These are phyloP conservation scores for Eristalinus aeneus DNA, from an alignment of 2,888 invertebrate species.

Conservation along the genomic window DNA sequence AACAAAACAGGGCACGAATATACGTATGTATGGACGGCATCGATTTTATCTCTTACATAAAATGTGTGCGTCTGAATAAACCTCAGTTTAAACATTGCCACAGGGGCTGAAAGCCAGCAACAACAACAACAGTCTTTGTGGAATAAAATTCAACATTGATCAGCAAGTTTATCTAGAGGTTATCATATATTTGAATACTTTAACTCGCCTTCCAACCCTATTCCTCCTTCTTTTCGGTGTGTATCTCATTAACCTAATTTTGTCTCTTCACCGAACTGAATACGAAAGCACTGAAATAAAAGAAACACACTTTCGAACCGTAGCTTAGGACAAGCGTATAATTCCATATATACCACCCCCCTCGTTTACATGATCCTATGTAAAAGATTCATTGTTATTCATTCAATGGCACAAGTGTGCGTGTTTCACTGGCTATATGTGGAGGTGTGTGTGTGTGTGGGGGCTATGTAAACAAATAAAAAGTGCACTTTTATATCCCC, in stretches of 20 bases:
- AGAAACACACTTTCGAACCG: background rate
- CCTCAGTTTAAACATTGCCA: background rate
- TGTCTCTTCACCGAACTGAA: slow-evolving; percentile 63
- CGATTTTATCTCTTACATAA: background rate
- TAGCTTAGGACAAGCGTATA: slow-evolving; percentile 12
- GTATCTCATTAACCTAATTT: slow-evolving; percentile 71
- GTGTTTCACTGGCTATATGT: too few species aligned
- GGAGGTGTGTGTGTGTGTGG: background rate
- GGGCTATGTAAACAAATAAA: slow-evolving; percentile 35
- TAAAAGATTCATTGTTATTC: background rate
- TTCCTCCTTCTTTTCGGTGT: slow-evolving; percentile 29
- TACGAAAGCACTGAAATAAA: slow-evolving; percentile 29
- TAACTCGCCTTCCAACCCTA: slow-evolving; percentile 40
- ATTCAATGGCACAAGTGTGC: background rate
- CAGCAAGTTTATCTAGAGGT: slow-evolving; percentile 65
- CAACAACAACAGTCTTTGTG: slow-evolving; percentile 19
- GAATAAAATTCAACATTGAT: slow-evolving; percentile 65
- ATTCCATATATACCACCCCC: slow-evolving; percentile 21
- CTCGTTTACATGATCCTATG: background rate
- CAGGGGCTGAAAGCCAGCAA: background rate
- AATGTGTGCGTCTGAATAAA: background rate
- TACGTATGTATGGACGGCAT: background rate
- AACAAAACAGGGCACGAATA: too few species aligned
- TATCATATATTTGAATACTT: slow-evolving; percentile 69
- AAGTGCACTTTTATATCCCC: slow-evolving; percentile 11